phyloP scores from a whole-genome alignment of 2,113 vertebrate genomes.

The Campylomormyrus numenius region DNA sequence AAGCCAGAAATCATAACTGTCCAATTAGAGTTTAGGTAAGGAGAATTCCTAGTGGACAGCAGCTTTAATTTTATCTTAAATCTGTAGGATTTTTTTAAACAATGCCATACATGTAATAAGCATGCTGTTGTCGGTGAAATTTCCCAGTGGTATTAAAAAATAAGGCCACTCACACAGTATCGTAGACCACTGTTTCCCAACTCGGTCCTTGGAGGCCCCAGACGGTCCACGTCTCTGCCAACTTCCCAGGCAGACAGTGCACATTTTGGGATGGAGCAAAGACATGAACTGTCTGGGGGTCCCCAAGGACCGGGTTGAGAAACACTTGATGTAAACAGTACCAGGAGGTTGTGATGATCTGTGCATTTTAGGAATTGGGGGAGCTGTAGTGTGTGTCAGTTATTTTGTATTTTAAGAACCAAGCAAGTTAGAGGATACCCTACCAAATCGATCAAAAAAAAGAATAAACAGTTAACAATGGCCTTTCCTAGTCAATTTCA shows the following conservation, averaged over 20 bases:
- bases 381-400: not conserved
- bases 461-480: not conserved
- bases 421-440: not conserved
- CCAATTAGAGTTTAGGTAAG: not conserved
- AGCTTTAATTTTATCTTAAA: not conserved
- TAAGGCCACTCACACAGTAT: not conserved
- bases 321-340: not conserved
- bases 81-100: not conserved
- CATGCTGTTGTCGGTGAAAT: not conserved
- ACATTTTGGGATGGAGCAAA: not conserved
- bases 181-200: not conserved
- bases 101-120: not conserved
- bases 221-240: not conserved
- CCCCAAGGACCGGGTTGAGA: not conserved
- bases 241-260: not conserved
- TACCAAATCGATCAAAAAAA: not conserved
- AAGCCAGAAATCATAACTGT: not conserved
- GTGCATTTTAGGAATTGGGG: not conserved
- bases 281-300: not conserved
- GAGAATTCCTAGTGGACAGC: not conserved
- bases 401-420: not conserved
- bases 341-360: not conserved
- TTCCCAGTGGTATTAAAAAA: not conserved
- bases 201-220: not conserved
- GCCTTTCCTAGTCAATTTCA: not conserved